Percentiles rank a stretch among this genome's conserved stretches.
These are phyloP conservation scores for Crenichthys baileyi DNA, from an alignment of 2,797 vertebrate species.

Conservation along the genomic window DNA sequence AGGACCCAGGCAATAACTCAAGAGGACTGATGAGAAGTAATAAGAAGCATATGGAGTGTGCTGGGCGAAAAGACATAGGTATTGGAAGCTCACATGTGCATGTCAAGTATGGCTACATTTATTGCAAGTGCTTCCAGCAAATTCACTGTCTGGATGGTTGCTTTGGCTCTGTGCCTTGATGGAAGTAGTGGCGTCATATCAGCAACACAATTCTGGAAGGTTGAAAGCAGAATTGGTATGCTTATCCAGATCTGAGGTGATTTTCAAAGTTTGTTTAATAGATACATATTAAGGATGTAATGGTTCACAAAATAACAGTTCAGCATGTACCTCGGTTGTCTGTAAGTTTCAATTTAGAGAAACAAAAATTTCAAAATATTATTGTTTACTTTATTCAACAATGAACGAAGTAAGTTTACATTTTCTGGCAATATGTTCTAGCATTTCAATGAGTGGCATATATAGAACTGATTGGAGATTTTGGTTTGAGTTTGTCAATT, in stretches of 20 bases:
- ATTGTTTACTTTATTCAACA: neutral
- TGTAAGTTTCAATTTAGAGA: neutral
- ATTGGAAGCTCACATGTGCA: neutral
- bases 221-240: neutral
- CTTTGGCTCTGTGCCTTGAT: neutral
- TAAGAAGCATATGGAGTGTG: conserved; percentile 25
- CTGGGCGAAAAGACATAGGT: neutral
- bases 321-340: neutral
- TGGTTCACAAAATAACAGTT: neutral
- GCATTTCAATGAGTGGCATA: neutral
- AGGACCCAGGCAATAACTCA: conserved; percentile 5
- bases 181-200: neutral
- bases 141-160: conserved; percentile 11
- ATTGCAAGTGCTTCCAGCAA: conserved; percentile 1
- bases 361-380: neutral
- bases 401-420: neutral
- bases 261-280: neutral
- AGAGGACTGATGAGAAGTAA: conserved; percentile 20
- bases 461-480: neutral
- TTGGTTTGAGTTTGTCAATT: neutral
- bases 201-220: neutral
- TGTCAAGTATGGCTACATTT: conserved; percentile 7
- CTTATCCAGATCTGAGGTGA: neutral
- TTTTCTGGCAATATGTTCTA: neutral
- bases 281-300: neutral